Base-by-base conservation (phyloP, 92 coral and sea anemone species). In the Siderastrea radians region DNA sequence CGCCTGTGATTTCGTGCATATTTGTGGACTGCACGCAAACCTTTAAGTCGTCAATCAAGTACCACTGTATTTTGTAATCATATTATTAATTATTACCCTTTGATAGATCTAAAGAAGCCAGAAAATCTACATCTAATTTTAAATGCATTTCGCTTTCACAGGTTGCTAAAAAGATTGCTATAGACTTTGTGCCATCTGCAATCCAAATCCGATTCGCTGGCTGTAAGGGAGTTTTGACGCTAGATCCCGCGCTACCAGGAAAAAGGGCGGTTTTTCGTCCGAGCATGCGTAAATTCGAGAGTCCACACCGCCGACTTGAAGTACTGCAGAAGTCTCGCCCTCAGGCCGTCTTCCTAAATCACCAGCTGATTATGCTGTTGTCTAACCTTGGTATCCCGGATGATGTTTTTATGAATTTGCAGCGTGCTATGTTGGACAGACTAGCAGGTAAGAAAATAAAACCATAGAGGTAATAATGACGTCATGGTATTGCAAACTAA, bases 171-270 rank as follows among this genome's bases (percentile, higher is more conserved):
- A 89, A 92, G 72, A 81, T 96, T 26, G 92, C 85, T 49, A 92
- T 92, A 77, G 73, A 68, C 14, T 96, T 79, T 82, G 65, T 84
- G 68, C 99, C 99, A 45, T 95, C 99, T 14, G 99, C 99, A 7
- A 93, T 95, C 81, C 99, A 98, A 90, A 94, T 98, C 58, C 98
- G 99, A 43, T 95, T 95, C 78, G 99, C 99, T 49, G 99, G 99
- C 15, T 95, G 82, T 68, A 98, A 98, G 85, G 99, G 99, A 3
- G 99, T 98, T 65, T 88, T 98, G 78, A 91, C 98, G 6, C 77
- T 90, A 3, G 99, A 98, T 77, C 87, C 94, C 10, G 79, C 53
- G 49, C 93, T 98, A 44, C 76, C 89, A 19, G 98, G 81, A 1
- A 91, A 92, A 45, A 75, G 72, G 76, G 92, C 94, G 26, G 87